Evolutionary conservation across 2,888 invertebrate genomes (phyloP), one percentile per base, ranked within the genome.

Genomic region (Dorcus parallelipipedus): DNA sequence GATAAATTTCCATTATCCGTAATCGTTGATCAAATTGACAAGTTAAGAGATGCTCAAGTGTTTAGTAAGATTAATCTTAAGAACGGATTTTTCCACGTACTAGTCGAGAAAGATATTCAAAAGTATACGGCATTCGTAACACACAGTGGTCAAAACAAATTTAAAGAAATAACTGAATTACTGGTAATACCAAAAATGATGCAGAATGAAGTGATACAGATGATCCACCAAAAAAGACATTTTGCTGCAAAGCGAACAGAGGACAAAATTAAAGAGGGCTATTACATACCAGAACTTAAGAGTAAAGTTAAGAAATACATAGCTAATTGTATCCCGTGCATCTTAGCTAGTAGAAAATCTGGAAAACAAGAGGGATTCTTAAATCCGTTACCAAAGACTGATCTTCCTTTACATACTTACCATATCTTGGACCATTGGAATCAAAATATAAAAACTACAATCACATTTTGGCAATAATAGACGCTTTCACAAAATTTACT

Each of bases 401-500:
- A 60, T 8, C 58, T 10, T 6, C 68, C 69, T 4, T 55, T 70
- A 17, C 51, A 65, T 33, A 68, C 66, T 0, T 69, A 65, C 45
- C 70, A 71, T 50, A 43, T 66, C 52, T 68, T 38, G 70, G 71
- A 47, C 67, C 69, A 9, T 42, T 69, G 2, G 48, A 38, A 20
- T 61, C 63, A 1, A 71, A 67, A 0, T 60, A 61, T 14, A 70
- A 71, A 42, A 61, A 56, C 45, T 71, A 71, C 51, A 53, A 62
- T 9, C 52, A 64, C 42, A 57, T 66, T 8, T 61, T 66, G 9
- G 59, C 52, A 5, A 60, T 71, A 3, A 55, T 70, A 3, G 72
- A 73, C 41, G 66, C 53, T 3, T 75, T 73, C 52, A 63, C 71
- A 0, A 73, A 74, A 55, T 68, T 0, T 14, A 14, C 14, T 14